phyloP scores from a whole-genome alignment of 2,113 vertebrate species.

The Riparia riparia region DNA sequence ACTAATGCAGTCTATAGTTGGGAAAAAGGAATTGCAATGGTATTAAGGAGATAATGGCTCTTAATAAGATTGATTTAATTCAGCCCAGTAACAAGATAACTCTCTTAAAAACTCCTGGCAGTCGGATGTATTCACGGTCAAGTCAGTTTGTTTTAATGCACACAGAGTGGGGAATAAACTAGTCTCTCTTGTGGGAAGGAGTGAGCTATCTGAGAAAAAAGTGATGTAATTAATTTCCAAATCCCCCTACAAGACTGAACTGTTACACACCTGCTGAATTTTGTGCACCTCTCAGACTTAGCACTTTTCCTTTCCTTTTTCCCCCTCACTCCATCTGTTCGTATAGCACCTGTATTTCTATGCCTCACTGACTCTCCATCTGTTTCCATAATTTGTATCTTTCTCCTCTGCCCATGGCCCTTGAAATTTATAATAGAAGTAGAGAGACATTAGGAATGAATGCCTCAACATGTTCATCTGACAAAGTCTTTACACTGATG shows the following conservation, averaged over 20 bases:
- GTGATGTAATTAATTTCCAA: not conserved
- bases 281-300: constrained; percentile 34
- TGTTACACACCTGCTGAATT: constrained; percentile 21
- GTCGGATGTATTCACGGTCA: not conserved
- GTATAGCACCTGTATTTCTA: constrained; percentile 53
- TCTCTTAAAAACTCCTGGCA: not conserved
- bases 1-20: not conserved
- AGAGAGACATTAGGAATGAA: constrained; percentile 13
- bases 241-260: not conserved
- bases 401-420: constrained; percentile 19
- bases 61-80: not conserved
- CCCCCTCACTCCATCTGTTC: constrained; percentile 39
- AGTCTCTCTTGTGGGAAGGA: not conserved
- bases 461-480: constrained; percentile 30
- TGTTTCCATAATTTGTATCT: constrained; percentile 42
- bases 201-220: not conserved
- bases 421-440: constrained; percentile 36
- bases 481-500: not conserved
- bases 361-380: constrained; percentile 59
- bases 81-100: not conserved
- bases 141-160: not conserved
- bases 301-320: not conserved
- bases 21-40: not conserved
- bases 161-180: not conserved
- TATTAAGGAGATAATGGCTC: not conserved